Evolutionary conservation across 2,113 vertebrate species (phyloP).

Genomic region (Pimephales promelas): DNA sequence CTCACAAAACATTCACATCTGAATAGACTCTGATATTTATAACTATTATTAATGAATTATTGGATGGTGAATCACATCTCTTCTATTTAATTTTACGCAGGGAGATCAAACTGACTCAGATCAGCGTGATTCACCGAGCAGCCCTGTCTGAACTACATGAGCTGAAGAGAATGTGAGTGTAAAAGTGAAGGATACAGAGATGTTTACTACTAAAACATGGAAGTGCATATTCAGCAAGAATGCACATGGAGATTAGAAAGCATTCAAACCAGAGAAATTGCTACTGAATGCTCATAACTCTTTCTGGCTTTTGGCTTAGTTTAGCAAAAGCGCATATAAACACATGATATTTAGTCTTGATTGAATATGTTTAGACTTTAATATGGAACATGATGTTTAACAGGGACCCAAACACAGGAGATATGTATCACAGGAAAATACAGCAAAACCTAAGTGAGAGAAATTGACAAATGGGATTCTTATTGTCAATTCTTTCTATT

Average conservation of each 20-base stretch:
- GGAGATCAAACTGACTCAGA: slow-evolving; percentile 63
- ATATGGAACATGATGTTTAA: slow-evolving; percentile 60
- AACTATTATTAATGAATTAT: neutral
- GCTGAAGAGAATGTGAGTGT: slow-evolving; percentile 71
- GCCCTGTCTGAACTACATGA: slow-evolving; percentile 62
- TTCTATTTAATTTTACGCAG: slow-evolving; percentile 59
- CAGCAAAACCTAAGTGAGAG: slow-evolving; percentile 15
- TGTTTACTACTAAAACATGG: slow-evolving; percentile 28
- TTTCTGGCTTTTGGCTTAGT: neutral
- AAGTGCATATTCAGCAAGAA: neutral
- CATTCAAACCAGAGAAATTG: neutral
- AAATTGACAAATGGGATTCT: neutral
- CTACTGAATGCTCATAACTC: neutral
- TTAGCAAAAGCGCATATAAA: slow-evolving; percentile 32
- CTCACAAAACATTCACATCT: neutral
- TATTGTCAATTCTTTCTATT: neutral
- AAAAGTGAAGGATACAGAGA: neutral
- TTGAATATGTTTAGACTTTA: slow-evolving; percentile 63
- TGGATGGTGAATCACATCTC: slow-evolving; percentile 30
- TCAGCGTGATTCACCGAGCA: slow-evolving; percentile 59
- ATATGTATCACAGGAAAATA: slow-evolving; percentile 54
- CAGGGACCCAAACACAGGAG: slow-evolving; percentile 57
- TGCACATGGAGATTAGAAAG: slow-evolving; percentile 7
- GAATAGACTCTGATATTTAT: slow-evolving; percentile 1
- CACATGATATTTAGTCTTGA: slow-evolving; percentile 58